phyloP scores from a whole-genome alignment of 2,888 invertebrate species.

The Achlya flavicornis region DNA sequence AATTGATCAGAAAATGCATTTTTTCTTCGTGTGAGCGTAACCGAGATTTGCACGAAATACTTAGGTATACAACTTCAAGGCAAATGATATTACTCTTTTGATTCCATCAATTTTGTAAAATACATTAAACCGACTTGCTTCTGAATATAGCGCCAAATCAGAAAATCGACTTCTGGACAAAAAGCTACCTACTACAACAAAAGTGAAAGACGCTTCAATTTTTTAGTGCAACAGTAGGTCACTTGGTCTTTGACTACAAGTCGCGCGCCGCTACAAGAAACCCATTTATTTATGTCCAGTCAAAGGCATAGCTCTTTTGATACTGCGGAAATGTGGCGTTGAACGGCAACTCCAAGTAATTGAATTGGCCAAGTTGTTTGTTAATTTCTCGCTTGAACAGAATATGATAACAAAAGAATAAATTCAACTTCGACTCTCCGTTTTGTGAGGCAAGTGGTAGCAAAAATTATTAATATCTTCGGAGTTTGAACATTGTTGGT shows the following conservation, averaged over 20 bases:
- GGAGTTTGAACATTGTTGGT: background rate
- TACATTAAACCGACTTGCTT: background rate
- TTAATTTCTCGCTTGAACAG: constrained; percentile 25
- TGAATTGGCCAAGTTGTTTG: constrained; percentile 33
- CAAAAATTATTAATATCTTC: background rate
- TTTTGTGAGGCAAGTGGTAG: background rate
- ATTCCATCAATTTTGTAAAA: too few species aligned
- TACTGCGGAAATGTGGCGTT: constrained; percentile 13
- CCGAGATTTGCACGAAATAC: too few species aligned
- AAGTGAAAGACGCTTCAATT: constrained; percentile 15
- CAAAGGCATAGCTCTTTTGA: constrained; percentile 20
- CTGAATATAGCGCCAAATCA: background rate
- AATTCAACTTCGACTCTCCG: constrained; percentile 6
- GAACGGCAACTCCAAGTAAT: constrained; percentile 21
- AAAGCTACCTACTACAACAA: constrained; percentile 1
- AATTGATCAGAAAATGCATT: too few species aligned
- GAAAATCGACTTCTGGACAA: background rate
- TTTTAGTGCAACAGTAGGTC: constrained; percentile 12
- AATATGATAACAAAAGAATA: constrained; percentile 23
- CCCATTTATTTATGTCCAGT: constrained; percentile 29
- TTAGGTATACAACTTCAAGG: too few species aligned
- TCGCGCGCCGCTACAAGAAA: constrained; percentile 15
- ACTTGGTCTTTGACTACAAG: constrained; percentile 19
- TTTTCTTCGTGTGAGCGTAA: too few species aligned
- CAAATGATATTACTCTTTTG: too few species aligned